Evolutionary conservation across 2,797 vertebrate genomes (phyloP), one percentile per base, ranked within the genome.

Genomic region (Syndactyla subalaris): DNA sequence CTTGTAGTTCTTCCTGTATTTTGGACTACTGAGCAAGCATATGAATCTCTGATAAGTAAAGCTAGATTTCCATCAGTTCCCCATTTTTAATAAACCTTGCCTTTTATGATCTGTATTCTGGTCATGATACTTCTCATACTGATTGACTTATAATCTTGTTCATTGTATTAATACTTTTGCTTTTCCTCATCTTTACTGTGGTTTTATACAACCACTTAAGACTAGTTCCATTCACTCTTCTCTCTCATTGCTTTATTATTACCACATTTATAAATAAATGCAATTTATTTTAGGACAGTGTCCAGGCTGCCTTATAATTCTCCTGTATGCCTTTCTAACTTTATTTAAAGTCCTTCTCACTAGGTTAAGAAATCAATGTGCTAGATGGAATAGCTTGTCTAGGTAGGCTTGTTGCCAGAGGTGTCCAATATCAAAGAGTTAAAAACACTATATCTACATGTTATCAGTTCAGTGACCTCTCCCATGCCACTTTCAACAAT

Each of bases 401-500:
- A 29, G 30, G 15, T 62, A 65, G 62, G 20, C 36, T 72, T 81
- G 27, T 70, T 43, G 62, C 34, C 17, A n/a, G 80, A 76, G 29
- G 41, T 36, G 32, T 73, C 66, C 4, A 9, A 48, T 92, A 92
- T 45, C 66, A 75, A 94, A 86, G 90, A 92, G 94, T 90, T 95
- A 92, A 95, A 88, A 86, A 2, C 27, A 29, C 39, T 48, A 0
- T 48, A 51, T 61, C 32, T 61, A 41, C 52, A 23, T 78, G 59
- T 92, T 94, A 95, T 90, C 92, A 73, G 67, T 90, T 93, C 46
- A 39, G 46, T 93, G 93, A 92, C 89, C 95, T 96, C 82, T 97
- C 87, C 72, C 89, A 94, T 89, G 91, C 76, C 70, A 88, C 85
- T 79, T 89, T 59, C 48, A 88, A 45, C 78, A 96, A 97, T 96